Evolutionary conservation across 2,113 vertebrate species (phyloP).

Genomic region (Gracilinanus agilis): DNA sequence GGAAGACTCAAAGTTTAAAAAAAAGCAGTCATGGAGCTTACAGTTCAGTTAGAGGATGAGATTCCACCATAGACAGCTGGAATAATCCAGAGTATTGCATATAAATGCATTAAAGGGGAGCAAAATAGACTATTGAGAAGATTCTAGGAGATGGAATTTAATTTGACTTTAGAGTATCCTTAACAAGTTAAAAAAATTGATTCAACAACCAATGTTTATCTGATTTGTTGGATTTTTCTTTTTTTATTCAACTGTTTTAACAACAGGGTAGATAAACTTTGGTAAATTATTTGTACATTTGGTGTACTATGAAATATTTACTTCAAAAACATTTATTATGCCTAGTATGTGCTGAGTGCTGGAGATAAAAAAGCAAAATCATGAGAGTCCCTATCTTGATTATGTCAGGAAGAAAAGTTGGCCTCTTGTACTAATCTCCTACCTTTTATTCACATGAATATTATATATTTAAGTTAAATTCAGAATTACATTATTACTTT

Average conservation of each 20-base stretch:
- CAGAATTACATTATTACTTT: not conserved
- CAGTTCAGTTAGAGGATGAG: not conserved
- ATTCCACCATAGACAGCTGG: not conserved
- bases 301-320: not conserved
- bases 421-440: not conserved
- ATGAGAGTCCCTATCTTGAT: not conserved
- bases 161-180: not conserved
- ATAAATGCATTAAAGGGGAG: not conserved
- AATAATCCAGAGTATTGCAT: not conserved
- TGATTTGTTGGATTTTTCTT: not conserved
- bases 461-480: not conserved
- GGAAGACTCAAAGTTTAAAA: not conserved
- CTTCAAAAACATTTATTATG: not conserved
- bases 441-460: not conserved
- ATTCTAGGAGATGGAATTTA: not conserved
- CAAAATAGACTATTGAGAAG: not conserved
- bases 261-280: not conserved
- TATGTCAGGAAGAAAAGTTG: not conserved
- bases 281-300: not conserved
- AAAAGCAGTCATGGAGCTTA: not conserved
- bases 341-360: not conserved
- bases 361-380: not conserved
- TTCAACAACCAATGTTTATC: not conserved
- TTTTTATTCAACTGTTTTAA: not conserved
- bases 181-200: not conserved